Evolutionary conservation across 2,888 invertebrate species (phyloP).

Genomic region (Phaedon cochleariae): DNA sequence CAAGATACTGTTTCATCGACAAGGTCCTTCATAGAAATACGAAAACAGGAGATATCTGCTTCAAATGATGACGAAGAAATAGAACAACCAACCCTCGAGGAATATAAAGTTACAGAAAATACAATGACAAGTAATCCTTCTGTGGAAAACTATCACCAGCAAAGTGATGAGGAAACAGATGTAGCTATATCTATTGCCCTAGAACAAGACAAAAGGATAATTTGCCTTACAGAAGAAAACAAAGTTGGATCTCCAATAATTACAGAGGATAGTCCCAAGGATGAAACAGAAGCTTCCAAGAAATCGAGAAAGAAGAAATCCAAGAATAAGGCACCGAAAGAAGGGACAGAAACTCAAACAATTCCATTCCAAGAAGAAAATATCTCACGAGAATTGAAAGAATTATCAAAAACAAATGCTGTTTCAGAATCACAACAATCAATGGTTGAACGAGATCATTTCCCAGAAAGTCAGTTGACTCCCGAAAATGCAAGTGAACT

Average conservation of each 20-base stretch:
- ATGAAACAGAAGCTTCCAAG: background rate
- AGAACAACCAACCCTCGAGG: background rate
- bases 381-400: background rate
- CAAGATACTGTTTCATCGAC: background rate
- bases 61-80: background rate
- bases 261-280: background rate
- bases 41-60: background rate
- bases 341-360: background rate
- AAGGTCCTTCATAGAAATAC: background rate
- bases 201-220: background rate
- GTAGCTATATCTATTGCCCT: no score
- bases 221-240: background rate
- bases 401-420: background rate
- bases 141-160: no score
- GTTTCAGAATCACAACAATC: background rate
- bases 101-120: background rate
- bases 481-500: no score
- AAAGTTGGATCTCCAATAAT: background rate
- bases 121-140: background rate
- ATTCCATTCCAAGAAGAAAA: background rate
- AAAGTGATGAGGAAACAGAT: no score
- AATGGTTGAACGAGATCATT: no score
- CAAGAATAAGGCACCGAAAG: conserved; percentile 16
- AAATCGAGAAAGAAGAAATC: conserved; percentile 20
- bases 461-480: background rate